Conservation (phyloP, 2,888 invertebrate species). For the Clitarchus hookeri region DNA sequence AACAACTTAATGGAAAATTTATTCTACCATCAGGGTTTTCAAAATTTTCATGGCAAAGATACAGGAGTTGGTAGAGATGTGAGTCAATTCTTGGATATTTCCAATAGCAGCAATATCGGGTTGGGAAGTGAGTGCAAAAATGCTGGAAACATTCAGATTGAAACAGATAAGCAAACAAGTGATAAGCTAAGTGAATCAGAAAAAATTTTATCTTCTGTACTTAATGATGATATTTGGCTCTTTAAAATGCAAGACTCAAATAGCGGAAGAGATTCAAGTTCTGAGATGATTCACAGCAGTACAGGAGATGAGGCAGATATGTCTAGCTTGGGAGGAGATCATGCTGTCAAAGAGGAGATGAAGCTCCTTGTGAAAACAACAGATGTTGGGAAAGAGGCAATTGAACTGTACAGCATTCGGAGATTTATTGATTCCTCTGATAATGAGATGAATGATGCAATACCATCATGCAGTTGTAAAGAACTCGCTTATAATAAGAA, state of each 20-base stretch:
- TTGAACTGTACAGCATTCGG: slow-evolving; percentile 58
- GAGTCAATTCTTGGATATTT: not conserved
- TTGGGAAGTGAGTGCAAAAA: not conserved
- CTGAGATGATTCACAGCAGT: slow-evolving; percentile 10
- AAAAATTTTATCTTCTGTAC: slow-evolving; percentile 4
- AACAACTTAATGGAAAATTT: not conserved
- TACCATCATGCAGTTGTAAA: not conserved
- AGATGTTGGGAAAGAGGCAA: slow-evolving; percentile 57
- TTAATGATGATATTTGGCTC: not conserved
- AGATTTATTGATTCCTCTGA: slow-evolving; percentile 33
- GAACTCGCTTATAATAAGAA: not conserved
- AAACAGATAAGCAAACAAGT: not conserved
- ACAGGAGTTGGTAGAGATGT: too few species aligned
- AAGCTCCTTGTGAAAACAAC: slow-evolving; percentile 59
- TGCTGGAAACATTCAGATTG: not conserved
- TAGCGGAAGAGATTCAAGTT: not conserved
- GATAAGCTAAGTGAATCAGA: not conserved
- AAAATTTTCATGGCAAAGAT: not conserved
- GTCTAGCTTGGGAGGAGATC: slow-evolving; percentile 25
- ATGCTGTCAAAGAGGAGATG: slow-evolving; percentile 55
- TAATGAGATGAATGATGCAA: not conserved
- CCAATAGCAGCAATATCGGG: not conserved
- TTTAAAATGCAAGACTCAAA: not conserved
- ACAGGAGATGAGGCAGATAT: slow-evolving; percentile 34
- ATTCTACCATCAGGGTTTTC: not conserved